Evolutionary conservation across 2,797 vertebrate genomes (phyloP), one percentile per base, ranked within the genome.

Genomic region (Notolepis coatsorum): DNA sequence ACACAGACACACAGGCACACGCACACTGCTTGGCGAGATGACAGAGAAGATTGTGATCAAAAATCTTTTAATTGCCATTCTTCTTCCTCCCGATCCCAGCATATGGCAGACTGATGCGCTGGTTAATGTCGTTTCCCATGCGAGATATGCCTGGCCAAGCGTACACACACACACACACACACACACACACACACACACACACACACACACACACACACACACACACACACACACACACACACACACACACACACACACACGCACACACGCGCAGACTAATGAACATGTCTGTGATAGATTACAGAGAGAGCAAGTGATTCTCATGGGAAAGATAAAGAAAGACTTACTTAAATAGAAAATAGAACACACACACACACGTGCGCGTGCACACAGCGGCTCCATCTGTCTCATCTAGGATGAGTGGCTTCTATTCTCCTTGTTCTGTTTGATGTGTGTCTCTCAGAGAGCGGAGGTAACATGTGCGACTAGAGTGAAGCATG

Each of bases 271-370:
- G 23, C 31, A 10, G 3, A 42, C 78, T 88, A 87, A 89, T 89
- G 84, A 89, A 89, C 85, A 82, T 54, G 73, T 85, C 74, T 67
- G 70, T 74, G 77, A 87, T 82, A 80, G 80, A 88, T 87, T 77
- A 71, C 70, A 73, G 58, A 53, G 60, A 47, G 49, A n/a, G n/a
- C n/a, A n/a, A n/a, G 37, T 69, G 41, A 6, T 42, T 82, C 85
- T 79, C 77, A 39, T 45, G 67, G 62, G 85, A 80, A 18, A 0
- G 43, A 79, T 59, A 50, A 73, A 75, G 54, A 61, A 60, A 53
- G 60, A 50, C 43, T 35, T 61, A 70, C 59, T 65, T 71, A 68
- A 76, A 82, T 53, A 62, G 66, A 68, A 65, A 58, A 71, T 24
- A 57, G 61, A 78, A 80, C 64, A 65, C 39, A 41, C 33, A 59